Conservation (phyloP, 2,888 invertebrate genomes). For the Boloria selene region DNA sequence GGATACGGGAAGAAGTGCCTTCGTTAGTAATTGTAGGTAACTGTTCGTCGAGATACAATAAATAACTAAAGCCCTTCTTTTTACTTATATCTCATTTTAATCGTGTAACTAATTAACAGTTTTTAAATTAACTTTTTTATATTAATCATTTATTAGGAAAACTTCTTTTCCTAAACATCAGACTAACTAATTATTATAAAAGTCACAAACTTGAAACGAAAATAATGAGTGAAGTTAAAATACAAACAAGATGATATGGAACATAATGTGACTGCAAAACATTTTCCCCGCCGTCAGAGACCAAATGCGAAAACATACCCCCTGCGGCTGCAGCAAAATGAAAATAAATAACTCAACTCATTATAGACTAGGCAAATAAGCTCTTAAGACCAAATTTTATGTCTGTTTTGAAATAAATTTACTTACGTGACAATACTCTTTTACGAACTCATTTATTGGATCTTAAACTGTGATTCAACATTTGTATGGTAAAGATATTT, state of each 20-base stretch:
- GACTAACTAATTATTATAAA: conserved; percentile 8
- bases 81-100: too few relatives aligned
- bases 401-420: conserved; percentile 42
- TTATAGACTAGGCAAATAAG: conserved; percentile 49
- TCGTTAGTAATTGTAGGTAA: too few relatives aligned
- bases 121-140: too few relatives aligned
- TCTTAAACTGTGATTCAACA: conserved; percentile 28
- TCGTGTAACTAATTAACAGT: too few relatives aligned
- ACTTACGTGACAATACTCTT: background rate
- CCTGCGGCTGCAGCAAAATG: conserved; percentile 56
- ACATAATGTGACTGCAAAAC: conserved; percentile 39
- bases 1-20: too few relatives aligned
- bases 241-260: conserved; percentile 41
- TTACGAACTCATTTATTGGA: conserved; percentile 31
- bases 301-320: conserved; percentile 49
- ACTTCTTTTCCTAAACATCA: background rate
- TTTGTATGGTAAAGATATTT: conserved; percentile 26
- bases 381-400: conserved; percentile 59
- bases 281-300: conserved; percentile 41
- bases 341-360: conserved; percentile 72
- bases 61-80: too few relatives aligned
- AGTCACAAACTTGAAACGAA: conserved; percentile 1
- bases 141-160: too few relatives aligned
- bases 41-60: too few relatives aligned
- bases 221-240: conserved; percentile 25